phyloP scores from a whole-genome alignment of 2,797 vertebrate genomes.

The Sebastes dallii region DNA sequence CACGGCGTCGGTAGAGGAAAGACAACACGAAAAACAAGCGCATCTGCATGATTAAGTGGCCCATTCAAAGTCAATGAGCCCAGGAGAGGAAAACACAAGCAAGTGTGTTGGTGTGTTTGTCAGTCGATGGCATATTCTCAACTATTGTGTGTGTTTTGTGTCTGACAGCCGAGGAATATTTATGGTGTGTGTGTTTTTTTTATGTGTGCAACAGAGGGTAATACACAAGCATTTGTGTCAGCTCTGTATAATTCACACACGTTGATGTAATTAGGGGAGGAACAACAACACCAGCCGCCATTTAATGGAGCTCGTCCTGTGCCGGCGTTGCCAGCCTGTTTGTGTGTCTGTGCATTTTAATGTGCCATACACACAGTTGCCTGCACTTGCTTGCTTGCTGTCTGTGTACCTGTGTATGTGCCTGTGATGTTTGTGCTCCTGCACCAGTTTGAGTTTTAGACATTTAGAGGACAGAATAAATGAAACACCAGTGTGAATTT shows the following conservation, averaged over 20 bases:
- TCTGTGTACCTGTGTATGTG: background rate
- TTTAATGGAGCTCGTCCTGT: constrained; percentile 32
- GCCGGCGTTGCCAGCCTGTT: background rate
- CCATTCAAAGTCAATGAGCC: constrained; percentile 43
- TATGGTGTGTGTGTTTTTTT: constrained; percentile 24
- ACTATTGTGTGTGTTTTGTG: background rate
- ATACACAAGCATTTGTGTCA: constrained; percentile 12
- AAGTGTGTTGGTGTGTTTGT: constrained; percentile 4
- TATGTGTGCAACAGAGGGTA: background rate
- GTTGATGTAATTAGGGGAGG: constrained; percentile 21
- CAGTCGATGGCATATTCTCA: background rate
- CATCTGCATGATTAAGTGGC: constrained; percentile 44
- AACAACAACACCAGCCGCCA: constrained; percentile 12
- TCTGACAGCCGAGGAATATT: constrained; percentile 13
- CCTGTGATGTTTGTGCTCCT: background rate
- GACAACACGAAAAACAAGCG: constrained; percentile 6
- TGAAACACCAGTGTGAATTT: background rate
- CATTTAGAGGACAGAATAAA: background rate
- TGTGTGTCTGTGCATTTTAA: constrained; percentile 14
- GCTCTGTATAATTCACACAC: constrained; percentile 31
- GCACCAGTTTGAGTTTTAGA: background rate
- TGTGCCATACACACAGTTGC: background rate
- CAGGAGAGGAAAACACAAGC: constrained; percentile 1
- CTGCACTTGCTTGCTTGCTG: background rate
- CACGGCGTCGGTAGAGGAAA: background rate